Percentiles rank a stretch among this genome's conserved stretches.
Evolutionary conservation across 2,113 vertebrate species (phyloP).

Genomic region (Diadophis punctatus): DNA sequence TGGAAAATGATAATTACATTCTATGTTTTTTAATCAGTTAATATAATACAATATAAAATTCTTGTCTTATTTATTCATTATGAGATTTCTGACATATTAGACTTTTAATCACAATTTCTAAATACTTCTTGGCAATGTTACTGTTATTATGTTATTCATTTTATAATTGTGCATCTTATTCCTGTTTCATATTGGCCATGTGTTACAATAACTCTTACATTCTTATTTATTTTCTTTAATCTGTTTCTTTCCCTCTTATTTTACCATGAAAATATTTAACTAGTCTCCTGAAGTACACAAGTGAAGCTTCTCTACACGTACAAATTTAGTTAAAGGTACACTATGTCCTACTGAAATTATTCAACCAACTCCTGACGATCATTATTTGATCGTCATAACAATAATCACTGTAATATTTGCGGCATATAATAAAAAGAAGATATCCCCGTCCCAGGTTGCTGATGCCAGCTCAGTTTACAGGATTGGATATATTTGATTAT

Average conservation of each 20-base stretch:
- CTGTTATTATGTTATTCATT: neutral
- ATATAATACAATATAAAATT: neutral
- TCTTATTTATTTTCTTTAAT: neutral
- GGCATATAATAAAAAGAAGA: neutral
- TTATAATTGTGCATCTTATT: neutral
- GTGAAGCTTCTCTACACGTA: neutral
- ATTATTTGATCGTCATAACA: neutral
- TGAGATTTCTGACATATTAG: neutral
- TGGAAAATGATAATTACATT: neutral
- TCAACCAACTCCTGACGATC: neutral
- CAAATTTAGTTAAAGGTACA: neutral
- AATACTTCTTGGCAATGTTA: neutral
- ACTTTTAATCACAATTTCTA: neutral
- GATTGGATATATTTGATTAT: constrained; percentile 38
- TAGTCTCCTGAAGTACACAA: neutral
- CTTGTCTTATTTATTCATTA: neutral
- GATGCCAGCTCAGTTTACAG: constrained; percentile 27
- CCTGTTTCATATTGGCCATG: neutral
- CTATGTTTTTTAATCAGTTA: neutral
- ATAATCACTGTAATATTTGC: neutral
- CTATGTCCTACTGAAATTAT: neutral
- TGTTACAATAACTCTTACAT: neutral
- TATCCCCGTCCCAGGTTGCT: neutral
- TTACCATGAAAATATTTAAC: neutral
- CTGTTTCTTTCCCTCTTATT: neutral